Evolutionary conservation across 1,140 invertebrate genomes (phyloP).

Genomic region (Melanaphis sacchari): DNA sequence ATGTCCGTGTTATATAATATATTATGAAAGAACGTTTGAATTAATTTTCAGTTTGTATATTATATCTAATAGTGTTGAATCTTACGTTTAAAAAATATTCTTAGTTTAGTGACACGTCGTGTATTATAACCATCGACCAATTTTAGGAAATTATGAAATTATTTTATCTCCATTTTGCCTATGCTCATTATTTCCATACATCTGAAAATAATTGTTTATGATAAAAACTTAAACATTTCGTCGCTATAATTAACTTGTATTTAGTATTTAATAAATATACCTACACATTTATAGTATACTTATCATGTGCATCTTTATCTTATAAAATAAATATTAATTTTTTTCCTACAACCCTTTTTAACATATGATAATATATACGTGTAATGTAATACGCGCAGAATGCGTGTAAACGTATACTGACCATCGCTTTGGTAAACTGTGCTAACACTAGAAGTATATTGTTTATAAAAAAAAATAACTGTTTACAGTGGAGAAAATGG

Average conservation of each 20-base stretch:
- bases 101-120: background rate
- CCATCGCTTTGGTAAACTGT: background rate
- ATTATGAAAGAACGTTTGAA: background rate
- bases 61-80: background rate
- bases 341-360: background rate
- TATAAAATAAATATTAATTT: background rate
- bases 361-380: background rate
- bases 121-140: too few species aligned
- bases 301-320: background rate
- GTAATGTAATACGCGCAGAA: background rate
- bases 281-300: background rate
- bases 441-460: background rate
- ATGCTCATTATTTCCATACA: background rate
- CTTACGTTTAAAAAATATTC: background rate
- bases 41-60: background rate
- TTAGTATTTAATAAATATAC: background rate
- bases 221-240: background rate
- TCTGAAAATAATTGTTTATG: background rate
- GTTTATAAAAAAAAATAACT: background rate
- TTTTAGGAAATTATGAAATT: background rate
- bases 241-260: background rate
- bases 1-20: background rate
- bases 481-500: constrained; percentile 57
- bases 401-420: background rate
- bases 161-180: background rate